Evolutionary conservation across 2,888 invertebrate genomes (phyloP), one percentile per base, ranked within the genome.

Genomic region (Volucella inflata): DNA sequence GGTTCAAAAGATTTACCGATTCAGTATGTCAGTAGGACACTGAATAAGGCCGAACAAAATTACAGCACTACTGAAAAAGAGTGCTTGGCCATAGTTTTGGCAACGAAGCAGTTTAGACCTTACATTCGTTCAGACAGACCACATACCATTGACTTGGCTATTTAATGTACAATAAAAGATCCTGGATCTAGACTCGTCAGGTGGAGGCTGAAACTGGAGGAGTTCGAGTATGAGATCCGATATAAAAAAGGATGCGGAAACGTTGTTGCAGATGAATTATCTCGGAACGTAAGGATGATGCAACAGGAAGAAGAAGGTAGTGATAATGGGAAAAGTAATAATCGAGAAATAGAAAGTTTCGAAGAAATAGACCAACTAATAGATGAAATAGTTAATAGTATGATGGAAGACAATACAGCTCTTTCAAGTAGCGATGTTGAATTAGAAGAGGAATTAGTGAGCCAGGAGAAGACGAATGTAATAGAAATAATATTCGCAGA

Each of bases 21-120:
- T 4, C 21, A 21, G 21, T 21, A 21, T 4, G 1, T 21, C 21
- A 89, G 89, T 16, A 72, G 90, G 82, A 89, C 88, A 1, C 55
- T 87, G 68, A 87, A 75, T 8, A n/a, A n/a, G n/a, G n/a, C n/a
- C n/a, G n/a, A n/a, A n/a, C n/a, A n/a, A n/a, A n/a, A 55, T 77
- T 10, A 59, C 87, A 90, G 87, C 57, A 11, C 8, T 90, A 90
- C 59, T 3, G 21, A 91, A 74, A 90, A 90, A 55, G 90, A 91
- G 87, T 65, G 90, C 1, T 55, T 90, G 53, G 88, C 88, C 0
- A 89, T 91, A 9, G 87, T 90, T 0, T 90, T 89, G 89, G 90
- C 89, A 0, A 87, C 87, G 2, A 30, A 30, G 30, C 4, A 30
- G 30, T 6, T 30, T 30, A 30, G 30, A 30, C 30, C 6, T 4